phyloP scores from a whole-genome alignment of 1,140 invertebrate species.

The Brachystomella parvula region DNA sequence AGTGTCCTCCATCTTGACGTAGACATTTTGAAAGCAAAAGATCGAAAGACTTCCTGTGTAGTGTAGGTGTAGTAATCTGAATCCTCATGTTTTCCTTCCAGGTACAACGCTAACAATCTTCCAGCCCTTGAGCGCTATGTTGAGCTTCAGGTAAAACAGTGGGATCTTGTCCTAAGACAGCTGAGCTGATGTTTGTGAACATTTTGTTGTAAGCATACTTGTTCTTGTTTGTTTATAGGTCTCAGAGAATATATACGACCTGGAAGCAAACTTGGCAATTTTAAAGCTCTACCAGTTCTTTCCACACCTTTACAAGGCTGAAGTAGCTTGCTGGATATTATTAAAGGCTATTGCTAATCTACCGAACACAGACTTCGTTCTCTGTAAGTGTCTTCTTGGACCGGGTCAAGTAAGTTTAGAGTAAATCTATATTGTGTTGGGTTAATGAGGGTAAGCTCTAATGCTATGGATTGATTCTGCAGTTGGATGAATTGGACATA shows the following conservation, averaged over 20 bases:
- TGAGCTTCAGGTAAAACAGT: constrained; percentile 82
- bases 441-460: not conserved
- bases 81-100: constrained; percentile 43
- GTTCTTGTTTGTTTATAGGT: no score
- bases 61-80: not conserved
- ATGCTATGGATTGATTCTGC: constrained; percentile 40
- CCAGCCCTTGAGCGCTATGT: constrained; percentile 83
- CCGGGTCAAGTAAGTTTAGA: constrained; percentile 62
- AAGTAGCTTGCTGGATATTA: constrained; percentile 75
- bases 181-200: no score
- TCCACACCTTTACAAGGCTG: constrained; percentile 73
- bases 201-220: no score
- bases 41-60: not conserved
- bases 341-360: constrained; percentile 92
- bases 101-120: constrained; percentile 92
- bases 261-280: constrained; percentile 85
- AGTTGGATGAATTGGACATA: constrained; percentile 75
- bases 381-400: constrained; percentile 89
- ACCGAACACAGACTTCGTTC: constrained; percentile 90
- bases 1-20: not conserved
- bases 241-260: constrained; percentile 85
- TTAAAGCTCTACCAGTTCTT: constrained; percentile 88
- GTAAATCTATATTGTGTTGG: not conserved
- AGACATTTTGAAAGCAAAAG: not conserved
- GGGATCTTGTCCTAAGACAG: no score